These are phyloP conservation scores for Orthosia cruda DNA, from an alignment of 2,888 invertebrate genomes.

Conservation along the genomic window DNA sequence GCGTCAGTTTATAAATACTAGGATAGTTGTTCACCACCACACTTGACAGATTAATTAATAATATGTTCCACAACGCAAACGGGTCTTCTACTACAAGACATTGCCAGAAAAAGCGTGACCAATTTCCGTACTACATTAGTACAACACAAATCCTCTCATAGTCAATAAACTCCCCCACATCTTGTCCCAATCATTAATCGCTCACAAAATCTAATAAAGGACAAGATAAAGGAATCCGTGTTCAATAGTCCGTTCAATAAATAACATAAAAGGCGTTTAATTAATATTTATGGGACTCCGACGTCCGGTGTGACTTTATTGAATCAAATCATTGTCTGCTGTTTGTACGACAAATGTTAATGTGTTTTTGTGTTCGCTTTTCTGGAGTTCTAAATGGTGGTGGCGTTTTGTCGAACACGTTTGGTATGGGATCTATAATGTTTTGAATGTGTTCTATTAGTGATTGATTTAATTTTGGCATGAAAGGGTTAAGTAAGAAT, in stretches of 20 bases:
- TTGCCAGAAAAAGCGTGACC: background rate
- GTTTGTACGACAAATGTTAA: slow-evolving; percentile 50
- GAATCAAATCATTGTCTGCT: slow-evolving; percentile 73
- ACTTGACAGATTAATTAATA: background rate
- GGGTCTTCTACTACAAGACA: too few relatives aligned
- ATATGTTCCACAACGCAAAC: too few relatives aligned
- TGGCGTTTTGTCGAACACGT: background rate
- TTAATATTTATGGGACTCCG: slow-evolving; percentile 79
- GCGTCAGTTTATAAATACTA: too few relatives aligned
- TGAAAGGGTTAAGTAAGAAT: background rate
- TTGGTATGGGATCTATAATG: too few relatives aligned
- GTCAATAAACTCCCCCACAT: slow-evolving; percentile 52
- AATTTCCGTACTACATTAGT: background rate
- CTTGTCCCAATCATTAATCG: slow-evolving; percentile 61
- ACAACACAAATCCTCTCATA: slow-evolving; percentile 9
- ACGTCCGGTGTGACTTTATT: slow-evolving; percentile 74
- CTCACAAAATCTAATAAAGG: slow-evolving; percentile 66
- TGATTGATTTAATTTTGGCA: slow-evolving; percentile 4
- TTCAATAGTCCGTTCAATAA: slow-evolving; percentile 67
- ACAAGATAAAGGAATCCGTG: slow-evolving; percentile 63
- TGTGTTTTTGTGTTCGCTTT: slow-evolving; percentile 41
- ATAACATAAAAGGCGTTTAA: slow-evolving; percentile 77
- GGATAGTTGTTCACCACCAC: background rate
- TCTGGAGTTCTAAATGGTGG: slow-evolving; percentile 2
- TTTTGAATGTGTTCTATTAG: background rate